Evolutionary conservation across 2,888 invertebrate genomes (phyloP), one percentile per base, ranked within the genome.

Genomic region (Portevinia maculata): DNA sequence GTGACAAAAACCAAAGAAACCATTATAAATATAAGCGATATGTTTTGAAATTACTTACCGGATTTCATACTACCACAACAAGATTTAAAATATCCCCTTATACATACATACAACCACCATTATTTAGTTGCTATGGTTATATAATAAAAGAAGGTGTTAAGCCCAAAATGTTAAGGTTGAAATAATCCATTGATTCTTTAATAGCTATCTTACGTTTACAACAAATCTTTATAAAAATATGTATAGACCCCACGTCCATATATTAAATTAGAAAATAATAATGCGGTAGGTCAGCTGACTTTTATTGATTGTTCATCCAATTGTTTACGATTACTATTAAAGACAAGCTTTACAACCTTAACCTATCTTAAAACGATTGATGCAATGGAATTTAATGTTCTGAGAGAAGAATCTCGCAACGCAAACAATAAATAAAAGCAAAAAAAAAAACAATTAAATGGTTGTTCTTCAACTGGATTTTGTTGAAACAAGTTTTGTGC

Each of bases 241-340:
- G n/a, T n/a, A n/a, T 17, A 37, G 13, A n/a, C 15, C 8, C 1
- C 4, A 19, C 39, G 9, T 24, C 11, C 52, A 24, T 39, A 13
- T 44, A 9, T 4, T 50, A 62, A 52, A 37, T 39, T 17, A 34
- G 39, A 55, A 50, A 37, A 37, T 19, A 39, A 59, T 69, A 69
- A 74, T 79, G 62, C 62, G 74, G 79, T 74, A 79, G 79, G 74
- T 74, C 79, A 46, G 53, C 62, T 52, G 39, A 78, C 50, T 50
- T 64, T 70, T 21, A 60, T 30, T 53, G 44, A 53, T 37, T 52
- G n/a, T n/a, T n/a, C n/a, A n/a, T 37, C 28, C 34, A 15, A 13
- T 39, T 30, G 11, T 15, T 2, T 28, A n/a, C 24, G 13, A n/a
- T 7, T 13, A 11, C 0, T 11, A 15, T 19, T 32, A 44, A 19